A percentile compares a stretch with the other conserved stretches of the same genome.
phyloP scores from a whole-genome alignment of 2,797 vertebrate genomes.

The Brachyalestes nurse region DNA sequence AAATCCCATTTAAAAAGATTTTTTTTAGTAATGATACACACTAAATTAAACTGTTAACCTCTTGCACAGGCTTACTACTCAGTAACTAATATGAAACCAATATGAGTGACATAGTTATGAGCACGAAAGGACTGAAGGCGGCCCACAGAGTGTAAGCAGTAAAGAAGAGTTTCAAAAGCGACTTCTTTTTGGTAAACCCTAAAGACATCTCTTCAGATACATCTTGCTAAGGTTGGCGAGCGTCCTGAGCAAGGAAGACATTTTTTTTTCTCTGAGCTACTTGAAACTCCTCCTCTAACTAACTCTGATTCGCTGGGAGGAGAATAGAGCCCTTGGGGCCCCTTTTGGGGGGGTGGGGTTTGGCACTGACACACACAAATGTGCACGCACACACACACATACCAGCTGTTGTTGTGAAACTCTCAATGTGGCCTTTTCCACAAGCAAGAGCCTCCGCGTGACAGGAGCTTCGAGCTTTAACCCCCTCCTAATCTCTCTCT shows the following conservation, averaged over 20 bases:
- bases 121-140: too few relatives aligned
- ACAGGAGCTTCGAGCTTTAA: conserved; percentile 48
- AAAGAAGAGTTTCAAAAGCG: not conserved
- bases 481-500: conserved; percentile 42
- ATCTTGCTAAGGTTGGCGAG: not conserved
- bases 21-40: too few relatives aligned
- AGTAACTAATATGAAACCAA: too few relatives aligned
- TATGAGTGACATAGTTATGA: too few relatives aligned
- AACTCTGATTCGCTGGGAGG: conserved; percentile 46
- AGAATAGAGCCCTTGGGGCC: conserved; percentile 40
- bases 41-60: too few relatives aligned
- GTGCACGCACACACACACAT: conserved; percentile 29
- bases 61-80: too few relatives aligned
- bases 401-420: conserved; percentile 63
- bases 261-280: conserved; percentile 23
- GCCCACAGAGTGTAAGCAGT: too few relatives aligned
- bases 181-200: not conserved
- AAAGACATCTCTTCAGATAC: not conserved
- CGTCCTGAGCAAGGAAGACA: conserved; percentile 18
- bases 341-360: conserved; percentile 29
- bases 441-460: conserved; percentile 53
- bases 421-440: conserved; percentile 55
- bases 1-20: too few relatives aligned
- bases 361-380: not conserved
- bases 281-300: conserved; percentile 24